Conservation (phyloP, 2,888 invertebrate species). For the Lithophane leautieri region DNA sequence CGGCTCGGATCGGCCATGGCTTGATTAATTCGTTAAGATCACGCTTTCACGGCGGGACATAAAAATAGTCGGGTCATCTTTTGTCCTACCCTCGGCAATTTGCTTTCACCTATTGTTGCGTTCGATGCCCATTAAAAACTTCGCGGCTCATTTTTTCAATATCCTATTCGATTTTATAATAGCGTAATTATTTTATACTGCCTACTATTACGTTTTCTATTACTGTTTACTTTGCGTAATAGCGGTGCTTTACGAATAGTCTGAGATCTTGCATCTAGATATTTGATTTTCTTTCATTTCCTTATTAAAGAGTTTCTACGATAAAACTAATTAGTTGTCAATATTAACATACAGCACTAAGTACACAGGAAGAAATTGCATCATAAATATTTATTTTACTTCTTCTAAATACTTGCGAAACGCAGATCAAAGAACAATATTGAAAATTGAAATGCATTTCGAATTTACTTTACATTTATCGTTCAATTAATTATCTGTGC, state of each 20-base stretch:
- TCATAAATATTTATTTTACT: not conserved
- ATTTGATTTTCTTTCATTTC: not conserved
- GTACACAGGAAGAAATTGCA: not conserved
- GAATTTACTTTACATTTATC: constrained; percentile 19
- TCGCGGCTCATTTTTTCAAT: constrained; percentile 62
- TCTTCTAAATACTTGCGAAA: not conserved
- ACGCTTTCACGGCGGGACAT: constrained; percentile 77
- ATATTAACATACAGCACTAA: not conserved
- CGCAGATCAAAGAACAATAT: constrained; percentile 1
- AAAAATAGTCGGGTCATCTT: constrained; percentile 79
- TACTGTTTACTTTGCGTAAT: not conserved
- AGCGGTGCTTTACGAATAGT: not conserved
- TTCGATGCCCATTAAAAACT: constrained; percentile 63
- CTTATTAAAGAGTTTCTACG: not conserved
- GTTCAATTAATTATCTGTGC: constrained; percentile 29
- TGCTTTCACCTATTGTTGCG: constrained; percentile 81
- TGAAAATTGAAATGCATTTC: constrained; percentile 16
- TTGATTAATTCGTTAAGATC: constrained; percentile 84
- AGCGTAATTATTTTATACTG: constrained; percentile 48
- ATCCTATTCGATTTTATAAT: constrained; percentile 48
- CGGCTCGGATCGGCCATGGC: constrained; percentile 73
- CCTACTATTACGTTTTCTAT: constrained; percentile 20
- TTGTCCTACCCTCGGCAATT: constrained; percentile 75
- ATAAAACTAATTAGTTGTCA: too few species aligned
- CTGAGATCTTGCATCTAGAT: not conserved